A percentile compares a stretch with the other conserved stretches of the same genome.
phyloP scores from a whole-genome alignment of 2,797 vertebrate genomes.

The Megaceryle alcyon region DNA sequence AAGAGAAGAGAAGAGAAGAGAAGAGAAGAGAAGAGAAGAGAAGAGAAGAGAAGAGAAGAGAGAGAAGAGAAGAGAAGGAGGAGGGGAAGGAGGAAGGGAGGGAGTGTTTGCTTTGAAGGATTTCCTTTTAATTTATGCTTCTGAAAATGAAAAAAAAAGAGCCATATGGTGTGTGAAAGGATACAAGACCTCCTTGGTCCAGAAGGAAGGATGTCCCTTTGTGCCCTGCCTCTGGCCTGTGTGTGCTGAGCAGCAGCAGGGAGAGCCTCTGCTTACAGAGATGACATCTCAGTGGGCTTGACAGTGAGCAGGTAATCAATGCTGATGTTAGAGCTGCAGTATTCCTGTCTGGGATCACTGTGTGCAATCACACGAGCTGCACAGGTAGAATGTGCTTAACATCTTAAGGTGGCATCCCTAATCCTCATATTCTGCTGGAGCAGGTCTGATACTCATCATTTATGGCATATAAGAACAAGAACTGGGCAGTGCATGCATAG shows the following conservation, averaged over 20 bases:
- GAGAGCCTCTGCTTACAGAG: not conserved
- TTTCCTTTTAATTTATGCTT: not conserved
- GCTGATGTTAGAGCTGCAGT: not conserved
- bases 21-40: not conserved
- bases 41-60: not conserved
- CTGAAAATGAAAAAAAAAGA: not conserved
- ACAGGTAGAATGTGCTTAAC: not conserved
- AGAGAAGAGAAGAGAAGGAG: too few species aligned
- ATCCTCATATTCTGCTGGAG: not conserved
- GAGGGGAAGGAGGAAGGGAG: not conserved
- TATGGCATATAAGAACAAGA: not conserved
- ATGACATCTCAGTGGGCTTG: not conserved
- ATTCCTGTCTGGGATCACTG: not conserved
- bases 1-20: too few species aligned
- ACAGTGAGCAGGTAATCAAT: not conserved
- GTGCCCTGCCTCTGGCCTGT: not conserved
- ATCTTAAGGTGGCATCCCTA: not conserved
- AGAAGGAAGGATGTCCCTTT: not conserved
- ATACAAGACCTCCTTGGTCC: not conserved
- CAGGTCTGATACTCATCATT: not conserved
- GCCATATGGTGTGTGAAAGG: not conserved
- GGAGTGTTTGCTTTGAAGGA: not conserved
- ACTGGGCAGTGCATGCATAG: not conserved
- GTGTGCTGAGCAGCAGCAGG: fast-evolving
- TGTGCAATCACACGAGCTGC: not conserved